These are phyloP conservation scores for Drosophila prosaltans DNA, from an alignment of 1,140 invertebrate genomes.

Conservation along the genomic window DNA sequence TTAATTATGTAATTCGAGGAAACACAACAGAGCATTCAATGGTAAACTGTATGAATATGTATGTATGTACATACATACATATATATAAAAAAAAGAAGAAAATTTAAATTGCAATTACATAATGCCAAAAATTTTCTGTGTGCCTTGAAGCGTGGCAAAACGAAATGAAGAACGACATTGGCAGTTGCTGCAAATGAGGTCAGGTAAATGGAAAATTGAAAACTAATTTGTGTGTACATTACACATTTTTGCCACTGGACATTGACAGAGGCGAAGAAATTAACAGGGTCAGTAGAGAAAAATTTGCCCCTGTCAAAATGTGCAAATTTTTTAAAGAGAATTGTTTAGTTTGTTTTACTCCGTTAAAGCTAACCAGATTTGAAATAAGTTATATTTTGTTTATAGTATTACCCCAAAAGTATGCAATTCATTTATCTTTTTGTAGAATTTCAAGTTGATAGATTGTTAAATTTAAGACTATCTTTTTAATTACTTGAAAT, in stretches of 20 bases:
- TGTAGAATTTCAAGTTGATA: too few relatives aligned
- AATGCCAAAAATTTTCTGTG: constrained; percentile 21
- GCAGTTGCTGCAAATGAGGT: constrained; percentile 27
- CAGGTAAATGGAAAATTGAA: constrained; percentile 44
- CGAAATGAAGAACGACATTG: constrained; percentile 29
- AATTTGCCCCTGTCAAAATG: too few relatives aligned
- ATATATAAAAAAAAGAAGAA: not conserved
- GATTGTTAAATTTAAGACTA: too few relatives aligned
- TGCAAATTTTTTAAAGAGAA: too few relatives aligned
- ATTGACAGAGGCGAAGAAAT: constrained; percentile 35
- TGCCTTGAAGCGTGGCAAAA: constrained; percentile 40
- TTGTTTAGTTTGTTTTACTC: too few relatives aligned
- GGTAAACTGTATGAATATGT: not conserved
- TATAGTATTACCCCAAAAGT: too few relatives aligned
- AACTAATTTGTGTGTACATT: constrained; percentile 38
- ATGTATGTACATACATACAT: not conserved
- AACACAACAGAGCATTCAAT: not conserved
- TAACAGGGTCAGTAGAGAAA: constrained; percentile 26
- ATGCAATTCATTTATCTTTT: too few relatives aligned
- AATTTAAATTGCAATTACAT: constrained; percentile 21
- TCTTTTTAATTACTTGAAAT: too few relatives aligned
- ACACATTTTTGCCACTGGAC: constrained; percentile 23
- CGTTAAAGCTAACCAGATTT: too few relatives aligned
- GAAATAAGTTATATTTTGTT: too few relatives aligned
- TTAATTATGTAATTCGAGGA: not conserved